phyloP scores from a whole-genome alignment of 2,888 invertebrate genomes.

The Morpho achilles region DNA sequence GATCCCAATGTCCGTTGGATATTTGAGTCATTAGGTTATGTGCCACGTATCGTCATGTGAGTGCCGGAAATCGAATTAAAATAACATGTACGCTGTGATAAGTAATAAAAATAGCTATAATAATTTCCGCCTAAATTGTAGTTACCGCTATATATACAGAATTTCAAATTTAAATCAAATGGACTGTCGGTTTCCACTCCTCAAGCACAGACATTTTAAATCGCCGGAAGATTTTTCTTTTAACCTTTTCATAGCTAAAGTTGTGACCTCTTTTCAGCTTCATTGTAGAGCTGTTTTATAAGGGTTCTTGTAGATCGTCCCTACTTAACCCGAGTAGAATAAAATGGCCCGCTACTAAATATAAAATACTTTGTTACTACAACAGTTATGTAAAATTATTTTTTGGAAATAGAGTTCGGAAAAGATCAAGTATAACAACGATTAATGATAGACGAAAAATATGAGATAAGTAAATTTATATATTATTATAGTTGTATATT shows the following conservation, averaged over 20 bases:
- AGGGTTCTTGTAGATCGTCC: slow-evolving; percentile 17
- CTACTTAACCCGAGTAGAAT: slow-evolving; percentile 9
- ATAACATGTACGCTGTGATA: too few species aligned
- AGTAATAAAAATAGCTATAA: too few species aligned
- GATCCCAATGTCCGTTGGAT: too few species aligned
- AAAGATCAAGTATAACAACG: too few species aligned
- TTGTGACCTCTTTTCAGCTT: slow-evolving; percentile 21
- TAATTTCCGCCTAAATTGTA: too few species aligned
- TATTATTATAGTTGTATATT: too few species aligned
- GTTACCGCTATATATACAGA: neutral
- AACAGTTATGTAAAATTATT: neutral
- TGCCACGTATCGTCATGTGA: too few species aligned
- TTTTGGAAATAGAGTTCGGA: neutral
- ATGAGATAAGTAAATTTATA: too few species aligned
- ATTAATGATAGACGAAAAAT: too few species aligned
- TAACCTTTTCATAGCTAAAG: slow-evolving; percentile 26
- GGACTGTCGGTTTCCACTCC: slow-evolving; percentile 1
- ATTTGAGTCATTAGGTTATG: too few species aligned
- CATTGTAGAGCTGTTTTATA: slow-evolving; percentile 23
- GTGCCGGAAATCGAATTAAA: too few species aligned
- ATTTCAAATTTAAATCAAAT: neutral
- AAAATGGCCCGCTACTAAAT: slow-evolving; percentile 9
- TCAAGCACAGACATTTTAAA: slow-evolving; percentile 14
- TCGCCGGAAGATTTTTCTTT: slow-evolving; percentile 22
- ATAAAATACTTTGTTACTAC: slow-evolving; percentile 1